A percentile compares a stretch with the other conserved stretches of the same genome.
These are phyloP conservation scores for Spermophilus dauricus DNA, from an alignment of 2,113 vertebrate genomes.

Conservation along the genomic window DNA sequence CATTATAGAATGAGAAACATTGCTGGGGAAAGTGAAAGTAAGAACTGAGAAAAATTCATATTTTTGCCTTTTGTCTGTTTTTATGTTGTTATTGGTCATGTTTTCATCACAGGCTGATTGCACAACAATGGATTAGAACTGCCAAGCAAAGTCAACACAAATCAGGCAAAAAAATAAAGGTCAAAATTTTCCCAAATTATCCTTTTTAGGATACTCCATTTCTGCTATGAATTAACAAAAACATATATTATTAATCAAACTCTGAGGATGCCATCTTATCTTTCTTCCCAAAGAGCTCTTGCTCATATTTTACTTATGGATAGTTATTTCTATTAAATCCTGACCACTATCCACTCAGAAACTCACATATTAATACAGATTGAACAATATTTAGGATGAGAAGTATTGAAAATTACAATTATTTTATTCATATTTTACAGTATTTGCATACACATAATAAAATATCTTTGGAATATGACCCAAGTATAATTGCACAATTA, in stretches of 20 bases:
- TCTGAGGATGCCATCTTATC: background rate
- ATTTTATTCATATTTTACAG: background rate
- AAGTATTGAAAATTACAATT: background rate
- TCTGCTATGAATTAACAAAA: background rate
- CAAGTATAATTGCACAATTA: background rate
- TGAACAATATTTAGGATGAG: background rate
- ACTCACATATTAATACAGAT: background rate
- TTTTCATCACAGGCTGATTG: background rate
- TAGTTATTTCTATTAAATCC: background rate
- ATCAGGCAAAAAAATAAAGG: background rate
- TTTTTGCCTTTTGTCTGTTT: background rate
- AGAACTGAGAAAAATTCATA: background rate
- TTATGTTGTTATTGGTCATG: background rate
- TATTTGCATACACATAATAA: background rate
- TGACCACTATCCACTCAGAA: background rate
- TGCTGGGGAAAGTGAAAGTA: background rate
- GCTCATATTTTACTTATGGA: background rate
- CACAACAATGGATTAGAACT: background rate
- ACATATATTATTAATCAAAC: background rate
- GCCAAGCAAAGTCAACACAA: background rate
- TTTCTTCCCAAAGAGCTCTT: background rate
- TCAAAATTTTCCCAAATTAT: background rate
- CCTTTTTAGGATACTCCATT: background rate
- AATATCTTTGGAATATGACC: background rate
- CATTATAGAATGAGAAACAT: background rate